These are phyloP conservation scores for Meteorus colon DNA, from an alignment of 2,888 invertebrate genomes.

Conservation along the genomic window DNA sequence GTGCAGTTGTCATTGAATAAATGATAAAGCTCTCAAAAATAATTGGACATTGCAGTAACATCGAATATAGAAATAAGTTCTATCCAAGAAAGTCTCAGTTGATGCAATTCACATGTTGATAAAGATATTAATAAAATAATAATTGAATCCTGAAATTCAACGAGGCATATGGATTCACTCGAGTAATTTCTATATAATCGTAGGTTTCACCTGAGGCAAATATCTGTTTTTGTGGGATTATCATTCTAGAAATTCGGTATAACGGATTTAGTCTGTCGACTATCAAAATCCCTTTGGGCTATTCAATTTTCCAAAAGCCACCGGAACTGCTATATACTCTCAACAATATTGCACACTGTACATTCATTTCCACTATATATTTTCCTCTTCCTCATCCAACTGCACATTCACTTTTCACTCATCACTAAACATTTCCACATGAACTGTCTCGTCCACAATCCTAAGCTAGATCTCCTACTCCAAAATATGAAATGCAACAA, in stretches of 20 bases:
- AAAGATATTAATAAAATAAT: not conserved
- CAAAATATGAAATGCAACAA: not conserved
- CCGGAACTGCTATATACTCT: constrained; percentile 43
- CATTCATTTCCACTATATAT: constrained; percentile 28
- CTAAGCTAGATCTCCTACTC: not conserved
- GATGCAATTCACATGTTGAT: not conserved
- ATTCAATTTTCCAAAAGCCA: constrained; percentile 50
- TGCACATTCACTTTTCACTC: not conserved
- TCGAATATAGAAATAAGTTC: no score
- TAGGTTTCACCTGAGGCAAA: not conserved
- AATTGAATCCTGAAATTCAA: not conserved
- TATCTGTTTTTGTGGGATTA: constrained; percentile 8
- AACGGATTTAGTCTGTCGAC: constrained; percentile 35
- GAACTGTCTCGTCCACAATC: not conserved
- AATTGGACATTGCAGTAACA: no score
- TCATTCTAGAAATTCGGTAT: constrained; percentile 23
- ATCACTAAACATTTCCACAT: not conserved
- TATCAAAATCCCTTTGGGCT: constrained; percentile 33
- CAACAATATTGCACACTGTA: constrained; percentile 44
- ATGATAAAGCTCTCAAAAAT: no score
- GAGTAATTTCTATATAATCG: not conserved
- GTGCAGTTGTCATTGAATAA: no score
- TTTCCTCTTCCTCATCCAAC: not conserved
- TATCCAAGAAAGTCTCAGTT: no score
- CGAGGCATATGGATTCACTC: not conserved